Conservation (phyloP, 2,888 invertebrate genomes). For the Drosophila infuscata region DNA sequence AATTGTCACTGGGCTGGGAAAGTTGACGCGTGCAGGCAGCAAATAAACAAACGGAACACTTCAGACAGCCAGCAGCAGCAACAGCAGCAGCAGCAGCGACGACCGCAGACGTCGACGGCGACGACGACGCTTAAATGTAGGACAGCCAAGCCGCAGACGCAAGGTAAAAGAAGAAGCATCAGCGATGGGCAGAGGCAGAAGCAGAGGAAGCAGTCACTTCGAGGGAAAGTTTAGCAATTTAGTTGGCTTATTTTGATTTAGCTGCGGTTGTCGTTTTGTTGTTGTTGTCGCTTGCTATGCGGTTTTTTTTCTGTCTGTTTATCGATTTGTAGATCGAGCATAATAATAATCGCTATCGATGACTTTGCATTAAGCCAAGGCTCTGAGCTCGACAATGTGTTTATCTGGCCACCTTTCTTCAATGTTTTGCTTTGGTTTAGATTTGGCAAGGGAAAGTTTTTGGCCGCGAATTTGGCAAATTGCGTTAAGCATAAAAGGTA, state of each 20-base stretch:
- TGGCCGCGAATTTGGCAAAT: slow-evolving; percentile 9
- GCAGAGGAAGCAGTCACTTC: slow-evolving; percentile 36
- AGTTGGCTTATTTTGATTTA: slow-evolving; percentile 27
- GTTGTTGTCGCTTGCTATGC: slow-evolving; percentile 14
- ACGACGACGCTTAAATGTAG: slow-evolving; percentile 54
- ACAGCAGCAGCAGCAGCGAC: not conserved
- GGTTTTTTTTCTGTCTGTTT: slow-evolving; percentile 36
- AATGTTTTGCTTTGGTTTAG: slow-evolving; percentile 29
- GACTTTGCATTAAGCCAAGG: slow-evolving; percentile 31
- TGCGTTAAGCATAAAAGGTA: slow-evolving; percentile 5
- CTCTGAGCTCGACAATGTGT: not conserved
- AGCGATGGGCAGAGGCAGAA: slow-evolving; percentile 7
- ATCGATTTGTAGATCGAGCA: slow-evolving; percentile 73
- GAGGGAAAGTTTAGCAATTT: slow-evolving; percentile 70
- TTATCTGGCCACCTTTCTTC: slow-evolving; percentile 12
- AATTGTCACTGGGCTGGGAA: slow-evolving; percentile 66
- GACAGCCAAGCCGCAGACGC: slow-evolving; percentile 61
- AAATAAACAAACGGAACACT: slow-evolving; percentile 64
- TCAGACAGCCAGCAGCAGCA: slow-evolving; percentile 1
- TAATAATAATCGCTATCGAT: slow-evolving; percentile 56
- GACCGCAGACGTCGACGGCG: slow-evolving; percentile 25
- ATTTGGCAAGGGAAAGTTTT: slow-evolving; percentile 45
- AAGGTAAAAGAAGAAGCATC: slow-evolving; percentile 21
- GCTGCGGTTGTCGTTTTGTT: slow-evolving; percentile 13
- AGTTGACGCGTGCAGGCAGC: slow-evolving; percentile 58